Percentiles rank a stretch among this genome's conserved stretches.
phyloP scores from a whole-genome alignment of 2,113 vertebrate genomes.

The Equus quagga region DNA sequence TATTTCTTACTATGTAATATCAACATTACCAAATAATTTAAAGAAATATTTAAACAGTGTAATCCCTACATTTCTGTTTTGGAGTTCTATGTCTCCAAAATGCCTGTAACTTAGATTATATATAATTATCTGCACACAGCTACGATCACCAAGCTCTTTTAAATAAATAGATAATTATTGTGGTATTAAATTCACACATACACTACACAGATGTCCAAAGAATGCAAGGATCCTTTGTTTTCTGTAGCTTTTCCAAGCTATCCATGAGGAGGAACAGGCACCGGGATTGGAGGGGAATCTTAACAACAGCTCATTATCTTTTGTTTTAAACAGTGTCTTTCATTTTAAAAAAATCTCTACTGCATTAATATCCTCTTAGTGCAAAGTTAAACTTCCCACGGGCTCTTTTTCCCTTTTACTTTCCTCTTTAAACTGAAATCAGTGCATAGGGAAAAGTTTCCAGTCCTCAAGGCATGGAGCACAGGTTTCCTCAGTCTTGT shows the following conservation, averaged over 20 bases:
- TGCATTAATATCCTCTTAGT: neutral
- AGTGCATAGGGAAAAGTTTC: neutral
- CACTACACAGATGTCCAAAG: slow-evolving; percentile 36
- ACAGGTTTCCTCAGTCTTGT: neutral
- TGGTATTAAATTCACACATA: slow-evolving; percentile 4
- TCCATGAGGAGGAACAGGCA: neutral
- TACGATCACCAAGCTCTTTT: neutral
- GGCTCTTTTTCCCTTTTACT: neutral
- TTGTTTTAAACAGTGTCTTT: slow-evolving; percentile 46
- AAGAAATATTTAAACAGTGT: slow-evolving; percentile 38
- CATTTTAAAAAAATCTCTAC: neutral
- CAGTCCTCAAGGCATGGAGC: neutral
- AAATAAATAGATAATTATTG: slow-evolving; percentile 21
- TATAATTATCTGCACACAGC: neutral
- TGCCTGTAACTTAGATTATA: neutral
- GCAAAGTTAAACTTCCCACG: neutral
- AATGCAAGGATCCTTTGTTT: neutral
- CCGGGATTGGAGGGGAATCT: neutral
- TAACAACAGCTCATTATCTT: slow-evolving; percentile 39
- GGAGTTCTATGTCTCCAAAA: slow-evolving; percentile 27
- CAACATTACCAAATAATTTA: slow-evolving; percentile 30
- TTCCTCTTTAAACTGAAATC: neutral
- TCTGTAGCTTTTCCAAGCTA: neutral
- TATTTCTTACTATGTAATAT: neutral
- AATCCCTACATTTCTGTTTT: slow-evolving; percentile 7